phyloP scores from a whole-genome alignment of 2,888 invertebrate species.

The Calliopum simillimum region DNA sequence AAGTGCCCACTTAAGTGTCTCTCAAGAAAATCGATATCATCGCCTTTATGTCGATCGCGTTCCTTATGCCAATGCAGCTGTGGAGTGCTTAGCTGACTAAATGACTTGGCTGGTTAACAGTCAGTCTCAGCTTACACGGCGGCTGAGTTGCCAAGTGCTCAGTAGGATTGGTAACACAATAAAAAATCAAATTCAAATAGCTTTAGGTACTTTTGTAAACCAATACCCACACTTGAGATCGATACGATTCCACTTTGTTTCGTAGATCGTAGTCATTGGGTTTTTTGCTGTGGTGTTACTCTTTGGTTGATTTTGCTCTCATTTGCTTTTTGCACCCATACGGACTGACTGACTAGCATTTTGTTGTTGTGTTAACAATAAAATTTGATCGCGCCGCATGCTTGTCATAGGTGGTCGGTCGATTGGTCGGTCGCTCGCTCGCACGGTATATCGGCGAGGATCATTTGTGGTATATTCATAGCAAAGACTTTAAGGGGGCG shows the following conservation, averaged over 20 bases:
- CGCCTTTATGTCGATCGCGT: conserved; percentile 1
- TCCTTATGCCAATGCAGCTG: background rate
- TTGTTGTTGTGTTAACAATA: conserved; percentile 11
- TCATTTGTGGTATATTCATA: conserved; percentile 7
- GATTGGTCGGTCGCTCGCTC: background rate
- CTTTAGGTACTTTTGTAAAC: conserved; percentile 26
- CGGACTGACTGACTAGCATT: too few relatives aligned
- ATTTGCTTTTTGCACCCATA: background rate
- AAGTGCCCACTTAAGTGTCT: conserved; percentile 36
- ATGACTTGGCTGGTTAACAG: background rate
- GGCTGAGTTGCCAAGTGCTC: background rate
- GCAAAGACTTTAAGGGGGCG: conserved; percentile 31
- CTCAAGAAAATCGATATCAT: conserved; percentile 28
- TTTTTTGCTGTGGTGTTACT: background rate
- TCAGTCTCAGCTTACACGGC: too few relatives aligned
- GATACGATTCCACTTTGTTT: conserved; percentile 24
- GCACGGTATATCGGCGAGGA: conserved; percentile 9
- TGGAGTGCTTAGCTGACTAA: background rate
- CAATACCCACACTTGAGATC: conserved; percentile 29
- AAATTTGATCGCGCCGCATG: conserved; percentile 14
- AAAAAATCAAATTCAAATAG: conserved; percentile 11
- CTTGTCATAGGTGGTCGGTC: conserved; percentile 31
- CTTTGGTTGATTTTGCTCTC: conserved; percentile 7
- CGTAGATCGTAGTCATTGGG: background rate
- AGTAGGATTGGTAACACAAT: background rate